Conservation (phyloP, 2,797 vertebrate genomes). For the Lates japonicus region DNA sequence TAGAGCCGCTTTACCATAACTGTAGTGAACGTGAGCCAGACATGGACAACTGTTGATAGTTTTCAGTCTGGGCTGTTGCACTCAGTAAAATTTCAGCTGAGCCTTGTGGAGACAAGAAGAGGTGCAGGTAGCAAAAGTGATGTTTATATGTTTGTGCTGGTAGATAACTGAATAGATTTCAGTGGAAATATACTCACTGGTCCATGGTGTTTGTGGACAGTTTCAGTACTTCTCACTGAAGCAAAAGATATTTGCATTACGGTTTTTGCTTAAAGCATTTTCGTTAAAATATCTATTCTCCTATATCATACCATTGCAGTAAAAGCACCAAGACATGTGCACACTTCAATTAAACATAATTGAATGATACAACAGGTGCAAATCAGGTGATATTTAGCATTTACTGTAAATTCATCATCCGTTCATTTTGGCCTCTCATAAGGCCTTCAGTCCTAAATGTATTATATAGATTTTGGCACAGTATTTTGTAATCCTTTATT, state of each 20-base stretch:
- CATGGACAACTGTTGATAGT: neutral
- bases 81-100: slow-evolving; percentile 5
- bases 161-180: slow-evolving; percentile 1
- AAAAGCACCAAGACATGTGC: neutral
- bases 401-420: neutral
- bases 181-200: slow-evolving; percentile 80
- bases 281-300: neutral
- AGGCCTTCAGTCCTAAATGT: neutral
- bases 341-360: neutral
- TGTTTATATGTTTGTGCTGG: neutral
- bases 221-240: slow-evolving; percentile 51
- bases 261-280: neutral
- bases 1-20: neutral
- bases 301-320: neutral
- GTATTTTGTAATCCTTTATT: too few relatives aligned
- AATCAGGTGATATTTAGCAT: neutral
- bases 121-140: slow-evolving; percentile 10
- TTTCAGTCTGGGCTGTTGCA: slow-evolving; percentile 3
- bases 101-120: neutral
- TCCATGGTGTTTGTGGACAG: slow-evolving; percentile 80
- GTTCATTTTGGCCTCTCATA: neutral
- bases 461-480: neutral
- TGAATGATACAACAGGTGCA: neutral
- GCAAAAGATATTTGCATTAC: slow-evolving; percentile 5
- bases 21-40: neutral